Evolutionary conservation across 2,113 vertebrate species (phyloP).

Genomic region (Xiphophorus hellerii): DNA sequence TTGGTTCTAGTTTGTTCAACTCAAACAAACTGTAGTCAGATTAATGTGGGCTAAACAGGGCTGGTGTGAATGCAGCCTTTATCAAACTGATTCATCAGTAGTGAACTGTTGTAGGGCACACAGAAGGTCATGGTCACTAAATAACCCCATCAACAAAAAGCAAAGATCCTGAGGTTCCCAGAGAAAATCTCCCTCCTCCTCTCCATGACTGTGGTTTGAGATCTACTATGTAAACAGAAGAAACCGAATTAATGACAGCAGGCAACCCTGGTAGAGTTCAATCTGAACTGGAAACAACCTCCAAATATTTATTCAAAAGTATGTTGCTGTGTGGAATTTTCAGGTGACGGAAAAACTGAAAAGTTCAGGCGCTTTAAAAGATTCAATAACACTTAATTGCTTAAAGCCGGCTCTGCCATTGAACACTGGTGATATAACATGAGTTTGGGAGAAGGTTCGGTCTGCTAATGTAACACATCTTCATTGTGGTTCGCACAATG

Average conservation of each 20-base stretch:
- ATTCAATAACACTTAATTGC: constrained; percentile 14
- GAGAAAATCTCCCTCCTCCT: too few relatives aligned
- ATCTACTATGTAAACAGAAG: background rate
- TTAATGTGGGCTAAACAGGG: too few relatives aligned
- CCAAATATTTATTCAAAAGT: background rate
- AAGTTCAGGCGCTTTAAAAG: background rate
- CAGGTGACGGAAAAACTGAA: background rate
- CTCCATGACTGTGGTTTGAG: background rate
- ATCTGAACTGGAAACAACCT: background rate
- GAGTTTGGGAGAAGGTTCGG: constrained; percentile 42
- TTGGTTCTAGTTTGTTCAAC: too few relatives aligned
- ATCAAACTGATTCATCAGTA: too few relatives aligned
- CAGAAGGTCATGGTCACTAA: background rate
- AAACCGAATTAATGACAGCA: background rate
- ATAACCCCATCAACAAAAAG: background rate
- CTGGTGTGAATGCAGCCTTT: too few relatives aligned
- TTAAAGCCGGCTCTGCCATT: constrained; percentile 11
- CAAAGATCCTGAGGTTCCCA: background rate
- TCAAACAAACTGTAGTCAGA: too few relatives aligned
- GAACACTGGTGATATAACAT: constrained; percentile 58
- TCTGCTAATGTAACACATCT: constrained; percentile 49
- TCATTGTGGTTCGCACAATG: constrained; percentile 66
- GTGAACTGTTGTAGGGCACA: background rate
- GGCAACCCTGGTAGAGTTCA: background rate
- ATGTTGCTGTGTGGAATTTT: too few relatives aligned